Percentiles rank a stretch among this genome's conserved stretches.
Evolutionary conservation across 2,888 invertebrate genomes (phyloP).

Genomic region (Tiphia femorata): DNA sequence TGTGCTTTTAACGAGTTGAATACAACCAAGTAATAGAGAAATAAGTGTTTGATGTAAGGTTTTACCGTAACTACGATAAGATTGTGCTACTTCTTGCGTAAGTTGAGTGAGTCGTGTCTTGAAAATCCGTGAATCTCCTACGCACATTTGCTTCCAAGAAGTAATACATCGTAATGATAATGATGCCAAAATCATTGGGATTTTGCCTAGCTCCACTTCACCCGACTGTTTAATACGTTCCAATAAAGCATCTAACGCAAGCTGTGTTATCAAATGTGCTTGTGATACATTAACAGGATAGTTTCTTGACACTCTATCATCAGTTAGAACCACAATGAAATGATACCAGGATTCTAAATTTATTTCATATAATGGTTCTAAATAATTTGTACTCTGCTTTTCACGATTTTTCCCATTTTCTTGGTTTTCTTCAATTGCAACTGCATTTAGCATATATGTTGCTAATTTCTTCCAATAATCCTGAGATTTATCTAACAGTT

Average conservation of each 20-base stretch:
- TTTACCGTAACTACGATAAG: conserved; percentile 58
- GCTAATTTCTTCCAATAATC: conserved; percentile 57
- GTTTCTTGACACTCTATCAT: conserved; percentile 54
- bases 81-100: conserved; percentile 59
- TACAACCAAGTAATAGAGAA: conserved; percentile 58
- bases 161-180: conserved; percentile 60
- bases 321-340: conserved; percentile 63
- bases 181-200: conserved; percentile 59
- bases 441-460: conserved; percentile 51
- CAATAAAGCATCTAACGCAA: conserved; percentile 56
- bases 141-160: conserved; percentile 58
- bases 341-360: conserved; percentile 67
- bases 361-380: conserved; percentile 56
- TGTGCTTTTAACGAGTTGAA: conserved; percentile 55
- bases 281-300: conserved; percentile 50
- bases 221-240: conserved; percentile 50
- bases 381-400: conserved; percentile 3
- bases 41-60: conserved; percentile 59
- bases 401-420: conserved; percentile 1
- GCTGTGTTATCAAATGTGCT: conserved; percentile 52
- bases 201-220: conserved; percentile 47
- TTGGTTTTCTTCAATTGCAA: conserved; percentile 25
- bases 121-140: conserved; percentile 49
- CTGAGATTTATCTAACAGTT: conserved; percentile 56
- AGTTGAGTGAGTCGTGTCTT: conserved; percentile 54